Evolutionary conservation across 2,888 invertebrate species (phyloP), one percentile per base, ranked within the genome.

Genomic region (Fissipunctia ypsillon): DNA sequence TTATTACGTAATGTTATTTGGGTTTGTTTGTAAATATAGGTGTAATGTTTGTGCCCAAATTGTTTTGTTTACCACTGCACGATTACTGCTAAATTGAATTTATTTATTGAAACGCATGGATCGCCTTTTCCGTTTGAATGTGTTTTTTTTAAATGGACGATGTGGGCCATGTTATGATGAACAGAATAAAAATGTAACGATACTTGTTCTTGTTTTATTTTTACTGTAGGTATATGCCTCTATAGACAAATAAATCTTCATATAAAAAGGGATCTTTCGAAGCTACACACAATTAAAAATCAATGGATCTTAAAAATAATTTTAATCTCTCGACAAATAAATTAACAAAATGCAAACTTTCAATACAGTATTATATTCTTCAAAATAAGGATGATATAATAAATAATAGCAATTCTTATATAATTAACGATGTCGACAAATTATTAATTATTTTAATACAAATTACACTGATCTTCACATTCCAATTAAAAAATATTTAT

Each of bases 291-390:
- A 86, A 89, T 84, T 65, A 89, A 88, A 88, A 90, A 77, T 71
- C 79, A 56, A 69, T 61, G 73, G 73, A 87, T 90, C 94, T 95
- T 95, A 94, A 93, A 94, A 95, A 94, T 94, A 94, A 89, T 82
- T 96, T 95, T 96, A 95, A 95, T 96, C 93, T 94, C 94, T 95
- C 91, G 95, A 95, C 93, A 94, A 95, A 95, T 95, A 95, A 96
- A 95, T 95, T 95, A 95, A 95, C 94, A 93, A 92, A 94, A 94
- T 94, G 93, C 91, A 91, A 92, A 91, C 84, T 88, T 90, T 91
- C 88, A 91, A 90, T 92, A 92, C 90, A 92, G 90, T 88, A 86
- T 88, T 86, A 88, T 89, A 89, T 81, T 90, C 84, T 90, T 92
- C 90, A 90, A 93, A 93, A 93, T 93, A 90, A 92, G 88, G 90